A percentile compares a stretch with the other conserved stretches of the same genome.
phyloP scores from a whole-genome alignment of 2,113 vertebrate genomes.

The Haliaeetus leucogaster region DNA sequence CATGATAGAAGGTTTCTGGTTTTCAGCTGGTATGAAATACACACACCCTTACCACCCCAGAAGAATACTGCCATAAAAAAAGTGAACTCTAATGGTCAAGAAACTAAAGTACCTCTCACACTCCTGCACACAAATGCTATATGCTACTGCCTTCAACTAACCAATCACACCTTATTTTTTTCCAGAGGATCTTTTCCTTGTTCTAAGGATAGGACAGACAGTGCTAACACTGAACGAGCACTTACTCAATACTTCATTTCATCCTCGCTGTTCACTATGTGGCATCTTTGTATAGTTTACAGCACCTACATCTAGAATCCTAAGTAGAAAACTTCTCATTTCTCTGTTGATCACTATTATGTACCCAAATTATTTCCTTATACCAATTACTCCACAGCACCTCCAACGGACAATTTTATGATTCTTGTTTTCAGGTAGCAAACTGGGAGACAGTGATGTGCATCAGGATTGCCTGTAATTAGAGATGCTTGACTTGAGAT shows the following conservation, averaged over 20 bases:
- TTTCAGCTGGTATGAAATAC: neutral
- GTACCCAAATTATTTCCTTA: neutral
- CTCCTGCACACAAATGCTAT: neutral
- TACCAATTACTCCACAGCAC: neutral
- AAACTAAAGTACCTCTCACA: neutral
- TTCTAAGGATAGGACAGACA: neutral
- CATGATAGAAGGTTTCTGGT: rapidly evolving
- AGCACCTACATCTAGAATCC: neutral
- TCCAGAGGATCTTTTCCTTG: neutral
- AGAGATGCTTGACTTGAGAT: conserved; percentile 34
- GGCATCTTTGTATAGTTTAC: neutral
- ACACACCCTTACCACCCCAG: neutral
- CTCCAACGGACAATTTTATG: neutral
- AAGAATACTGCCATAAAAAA: neutral
- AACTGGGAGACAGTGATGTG: neutral
- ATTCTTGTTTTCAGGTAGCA: neutral
- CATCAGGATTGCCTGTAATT: conserved; percentile 1
- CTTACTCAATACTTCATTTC: neutral
- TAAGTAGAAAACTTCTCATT: neutral
- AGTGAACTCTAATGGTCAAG: neutral
- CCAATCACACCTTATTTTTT: neutral
- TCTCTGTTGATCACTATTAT: neutral
- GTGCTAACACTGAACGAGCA: neutral
- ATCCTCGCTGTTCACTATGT: neutral
- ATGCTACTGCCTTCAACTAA: neutral